These are phyloP conservation scores for Galago senegalensis DNA, from an alignment of 2,797 vertebrate genomes.

Conservation along the genomic window DNA sequence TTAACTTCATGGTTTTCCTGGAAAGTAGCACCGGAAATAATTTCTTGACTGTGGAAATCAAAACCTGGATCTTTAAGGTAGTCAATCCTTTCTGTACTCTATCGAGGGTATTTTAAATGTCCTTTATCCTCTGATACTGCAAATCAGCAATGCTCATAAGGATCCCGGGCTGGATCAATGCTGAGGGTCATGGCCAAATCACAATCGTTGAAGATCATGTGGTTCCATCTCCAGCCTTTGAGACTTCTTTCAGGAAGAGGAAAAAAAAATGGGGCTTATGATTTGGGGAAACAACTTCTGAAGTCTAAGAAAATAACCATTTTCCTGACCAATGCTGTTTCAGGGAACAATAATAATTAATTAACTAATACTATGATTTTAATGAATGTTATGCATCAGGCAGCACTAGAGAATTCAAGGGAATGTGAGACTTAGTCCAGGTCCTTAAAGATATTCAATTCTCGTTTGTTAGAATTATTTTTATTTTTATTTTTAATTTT, in stretches of 20 bases:
- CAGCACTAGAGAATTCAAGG: background rate
- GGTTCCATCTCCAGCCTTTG: background rate
- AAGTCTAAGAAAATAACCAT: background rate
- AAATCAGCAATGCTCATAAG: background rate
- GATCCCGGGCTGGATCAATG: background rate
- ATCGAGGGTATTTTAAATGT: background rate
- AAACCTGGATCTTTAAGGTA: constrained; percentile 18
- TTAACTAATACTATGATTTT: background rate
- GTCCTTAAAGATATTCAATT: constrained; percentile 7
- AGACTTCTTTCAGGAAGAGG: background rate
- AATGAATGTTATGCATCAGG: background rate
- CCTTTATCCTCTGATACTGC: background rate
- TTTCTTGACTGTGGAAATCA: constrained; percentile 51
- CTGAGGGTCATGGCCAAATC: background rate
- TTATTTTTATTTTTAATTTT: no score
- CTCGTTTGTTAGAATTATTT: background rate
- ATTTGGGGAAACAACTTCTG: background rate
- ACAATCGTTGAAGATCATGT: background rate
- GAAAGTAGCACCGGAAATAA: constrained; percentile 66
- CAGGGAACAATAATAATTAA: background rate
- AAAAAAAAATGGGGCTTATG: background rate
- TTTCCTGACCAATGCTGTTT: background rate
- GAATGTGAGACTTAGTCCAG: background rate
- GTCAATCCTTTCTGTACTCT: background rate
- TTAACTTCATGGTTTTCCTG: constrained; percentile 58